These are phyloP conservation scores for Pandemis corylana DNA, from an alignment of 2,888 invertebrate genomes.

Conservation along the genomic window DNA sequence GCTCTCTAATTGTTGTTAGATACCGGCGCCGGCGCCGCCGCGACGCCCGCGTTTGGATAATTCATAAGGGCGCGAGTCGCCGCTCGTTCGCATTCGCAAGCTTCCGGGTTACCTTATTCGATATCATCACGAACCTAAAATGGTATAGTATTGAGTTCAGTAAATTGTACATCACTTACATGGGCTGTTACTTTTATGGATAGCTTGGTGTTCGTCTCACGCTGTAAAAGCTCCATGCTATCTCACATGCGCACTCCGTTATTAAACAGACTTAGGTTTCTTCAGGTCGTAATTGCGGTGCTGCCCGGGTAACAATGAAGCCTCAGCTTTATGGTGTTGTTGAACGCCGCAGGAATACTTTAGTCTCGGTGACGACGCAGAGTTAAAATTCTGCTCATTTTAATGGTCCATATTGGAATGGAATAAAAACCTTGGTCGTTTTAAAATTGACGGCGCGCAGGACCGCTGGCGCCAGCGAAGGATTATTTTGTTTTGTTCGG, in stretches of 20 bases:
- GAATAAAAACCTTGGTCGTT: slow-evolving; percentile 73
- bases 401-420: slow-evolving; percentile 69
- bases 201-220: slow-evolving; percentile 17
- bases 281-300: slow-evolving; percentile 27
- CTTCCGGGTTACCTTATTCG: slow-evolving; percentile 67
- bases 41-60: slow-evolving; percentile 77
- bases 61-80: slow-evolving; percentile 74
- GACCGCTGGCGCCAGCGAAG: slow-evolving; percentile 73
- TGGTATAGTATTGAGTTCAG: slow-evolving; percentile 53
- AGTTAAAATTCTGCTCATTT: slow-evolving; percentile 68
- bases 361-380: slow-evolving; percentile 46
- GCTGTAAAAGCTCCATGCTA: slow-evolving; percentile 3
- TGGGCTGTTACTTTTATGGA: slow-evolving; percentile 28
- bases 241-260: slow-evolving; percentile 2
- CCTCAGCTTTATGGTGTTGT: slow-evolving; percentile 30
- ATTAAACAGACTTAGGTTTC: slow-evolving; percentile 5
- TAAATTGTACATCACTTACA: slow-evolving; percentile 44
- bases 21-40: slow-evolving; percentile 62
- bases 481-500: slow-evolving; percentile 51
- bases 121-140: slow-evolving; percentile 60
- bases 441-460: slow-evolving; percentile 62
- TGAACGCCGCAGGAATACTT: slow-evolving; percentile 30
- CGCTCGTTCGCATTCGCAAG: slow-evolving; percentile 48
- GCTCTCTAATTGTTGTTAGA: slow-evolving; percentile 43
- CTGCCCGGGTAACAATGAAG: slow-evolving; percentile 32